Evolutionary conservation across 2,113 vertebrate genomes (phyloP).

Genomic region (Colaptes auratus): DNA sequence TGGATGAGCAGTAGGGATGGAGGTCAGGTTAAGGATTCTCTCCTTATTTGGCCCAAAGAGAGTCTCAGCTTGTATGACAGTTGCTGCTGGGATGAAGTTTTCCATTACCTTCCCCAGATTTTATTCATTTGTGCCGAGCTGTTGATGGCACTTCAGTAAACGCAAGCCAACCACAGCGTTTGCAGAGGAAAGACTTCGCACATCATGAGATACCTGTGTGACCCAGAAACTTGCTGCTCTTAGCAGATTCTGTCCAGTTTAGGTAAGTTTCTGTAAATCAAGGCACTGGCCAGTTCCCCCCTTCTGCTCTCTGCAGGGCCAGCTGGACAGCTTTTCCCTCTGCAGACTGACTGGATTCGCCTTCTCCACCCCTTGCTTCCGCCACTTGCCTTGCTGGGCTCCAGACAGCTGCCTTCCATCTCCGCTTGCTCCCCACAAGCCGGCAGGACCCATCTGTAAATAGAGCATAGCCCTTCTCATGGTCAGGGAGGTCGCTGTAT

Average conservation of each 20-base stretch:
- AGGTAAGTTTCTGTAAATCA: background rate
- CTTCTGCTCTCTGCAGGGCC: no score
- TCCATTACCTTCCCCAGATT: background rate
- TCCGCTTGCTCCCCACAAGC: no score
- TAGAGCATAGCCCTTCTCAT: no score
- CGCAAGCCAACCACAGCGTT: background rate
- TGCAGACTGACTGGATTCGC: no score
- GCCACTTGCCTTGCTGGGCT: no score
- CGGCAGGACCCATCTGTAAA: no score
- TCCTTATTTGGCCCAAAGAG: background rate
- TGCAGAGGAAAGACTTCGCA: background rate
- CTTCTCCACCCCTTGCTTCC: no score
- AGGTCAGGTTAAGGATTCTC: background rate
- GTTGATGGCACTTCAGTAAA: background rate
- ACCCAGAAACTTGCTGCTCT: background rate
- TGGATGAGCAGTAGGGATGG: background rate
- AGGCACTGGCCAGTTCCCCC: no score
- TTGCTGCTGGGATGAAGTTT: background rate
- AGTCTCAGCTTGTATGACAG: background rate
- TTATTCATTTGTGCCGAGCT: background rate
- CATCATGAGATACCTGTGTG: background rate
- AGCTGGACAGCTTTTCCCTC: no score
- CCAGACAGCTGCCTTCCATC: no score
- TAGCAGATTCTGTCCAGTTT: background rate
- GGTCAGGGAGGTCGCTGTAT: no score